phyloP scores from a whole-genome alignment of 2,113 vertebrate species.

The Nibea albiflora region DNA sequence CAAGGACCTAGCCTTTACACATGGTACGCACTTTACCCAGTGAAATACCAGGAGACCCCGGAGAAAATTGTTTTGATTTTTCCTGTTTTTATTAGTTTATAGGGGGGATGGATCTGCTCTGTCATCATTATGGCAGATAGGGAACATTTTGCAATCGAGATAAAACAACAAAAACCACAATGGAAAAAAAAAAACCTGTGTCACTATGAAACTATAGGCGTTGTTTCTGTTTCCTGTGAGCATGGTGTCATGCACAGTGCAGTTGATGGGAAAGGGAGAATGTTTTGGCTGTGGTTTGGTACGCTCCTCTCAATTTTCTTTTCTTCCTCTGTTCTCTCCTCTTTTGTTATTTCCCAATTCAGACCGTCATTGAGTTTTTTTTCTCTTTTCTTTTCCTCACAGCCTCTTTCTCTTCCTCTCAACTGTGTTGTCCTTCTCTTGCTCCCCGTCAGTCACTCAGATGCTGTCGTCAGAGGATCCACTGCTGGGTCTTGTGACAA shows the following conservation, averaged over 20 bases:
- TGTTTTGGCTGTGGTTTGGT: background rate
- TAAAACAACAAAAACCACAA: background rate
- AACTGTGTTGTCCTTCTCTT: conserved; percentile 42
- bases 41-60: no score
- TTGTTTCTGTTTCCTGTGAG: background rate
- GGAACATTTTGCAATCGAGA: conserved; percentile 11
- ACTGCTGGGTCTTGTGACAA: conserved; percentile 78
- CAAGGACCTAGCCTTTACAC: no score
- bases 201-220: background rate
- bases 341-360: conserved; percentile 15
- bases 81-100: background rate
- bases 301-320: background rate
- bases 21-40: no score
- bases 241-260: background rate
- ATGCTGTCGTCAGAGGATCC: conserved; percentile 70
- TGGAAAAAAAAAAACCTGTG: background rate
- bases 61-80: background rate
- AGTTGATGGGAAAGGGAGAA: background rate
- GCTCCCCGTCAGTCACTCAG: conserved; percentile 61
- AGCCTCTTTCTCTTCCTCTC: conserved; percentile 27
- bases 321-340: background rate
- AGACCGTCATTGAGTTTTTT: background rate
- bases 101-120: background rate
- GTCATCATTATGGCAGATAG: background rate
- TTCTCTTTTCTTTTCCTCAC: conserved; percentile 2